Percentiles rank a stretch among this genome's conserved stretches.
These are phyloP conservation scores for Euclidia mi DNA, from an alignment of 2,888 invertebrate genomes.

Conservation along the genomic window DNA sequence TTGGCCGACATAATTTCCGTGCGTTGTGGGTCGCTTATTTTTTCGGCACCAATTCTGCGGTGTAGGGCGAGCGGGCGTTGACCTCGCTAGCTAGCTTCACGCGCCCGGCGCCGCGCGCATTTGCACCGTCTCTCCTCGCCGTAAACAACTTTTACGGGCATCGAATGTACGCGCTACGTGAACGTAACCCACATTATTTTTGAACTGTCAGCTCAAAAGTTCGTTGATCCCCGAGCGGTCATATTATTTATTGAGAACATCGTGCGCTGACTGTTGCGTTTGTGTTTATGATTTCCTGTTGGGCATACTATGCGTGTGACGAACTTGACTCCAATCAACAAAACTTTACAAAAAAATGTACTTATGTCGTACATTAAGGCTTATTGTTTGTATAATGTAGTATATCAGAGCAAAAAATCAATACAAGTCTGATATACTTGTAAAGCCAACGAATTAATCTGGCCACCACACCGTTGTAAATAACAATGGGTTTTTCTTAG, in stretches of 20 bases:
- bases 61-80: slow-evolving; percentile 80
- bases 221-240: slow-evolving; percentile 84
- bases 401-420: too few relatives aligned
- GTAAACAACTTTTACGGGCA: slow-evolving; percentile 89
- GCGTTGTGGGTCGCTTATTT: slow-evolving; percentile 86
- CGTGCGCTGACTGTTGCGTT: slow-evolving; percentile 73
- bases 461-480: too few relatives aligned
- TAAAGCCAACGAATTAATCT: too few relatives aligned
- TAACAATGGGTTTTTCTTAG: too few relatives aligned
- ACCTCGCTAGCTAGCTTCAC: slow-evolving; percentile 74
- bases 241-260: slow-evolving; percentile 85
- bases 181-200: slow-evolving; percentile 90
- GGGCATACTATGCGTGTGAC: slow-evolving; percentile 63
- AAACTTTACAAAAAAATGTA: slow-evolving; percentile 10
- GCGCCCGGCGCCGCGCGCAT: slow-evolving; percentile 58
- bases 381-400: too few relatives aligned
- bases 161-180: slow-evolving; percentile 88
- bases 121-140: slow-evolving; percentile 70
- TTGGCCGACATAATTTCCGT: slow-evolving; percentile 83
- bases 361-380: not conserved
- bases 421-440: too few relatives aligned
- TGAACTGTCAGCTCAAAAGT: slow-evolving; percentile 88
- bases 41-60: slow-evolving; percentile 84
- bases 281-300: slow-evolving; percentile 81
- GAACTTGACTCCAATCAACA: slow-evolving; percentile 64